phyloP scores from a whole-genome alignment of 2,888 invertebrate species.

The Aleiodes leptofemur region DNA sequence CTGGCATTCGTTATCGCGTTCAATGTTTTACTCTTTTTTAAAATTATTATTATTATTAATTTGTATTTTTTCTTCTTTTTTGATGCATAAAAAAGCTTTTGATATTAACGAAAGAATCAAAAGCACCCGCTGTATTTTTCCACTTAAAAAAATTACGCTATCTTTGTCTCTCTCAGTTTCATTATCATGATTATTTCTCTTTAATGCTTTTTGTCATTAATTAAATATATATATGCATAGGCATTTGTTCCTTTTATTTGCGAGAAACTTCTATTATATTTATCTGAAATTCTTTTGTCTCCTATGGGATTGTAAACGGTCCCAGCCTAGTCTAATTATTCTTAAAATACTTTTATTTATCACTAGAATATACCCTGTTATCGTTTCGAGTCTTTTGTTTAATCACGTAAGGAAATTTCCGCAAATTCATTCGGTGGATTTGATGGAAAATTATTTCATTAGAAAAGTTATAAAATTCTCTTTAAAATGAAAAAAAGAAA shows the following conservation, averaged over 20 bases:
- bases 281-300: neutral
- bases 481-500: too few relatives aligned
- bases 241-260: neutral
- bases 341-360: slow-evolving; percentile 11
- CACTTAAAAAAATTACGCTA: slow-evolving; percentile 30
- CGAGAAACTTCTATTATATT: neutral
- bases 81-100: slow-evolving; percentile 10
- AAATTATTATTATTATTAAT: neutral
- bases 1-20: slow-evolving; percentile 31
- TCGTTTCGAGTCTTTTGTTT: slow-evolving; percentile 27
- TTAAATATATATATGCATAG: neutral
- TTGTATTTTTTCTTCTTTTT: slow-evolving; percentile 21
- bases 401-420: slow-evolving; percentile 4
- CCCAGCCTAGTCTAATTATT: slow-evolving; percentile 42
- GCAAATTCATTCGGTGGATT: neutral
- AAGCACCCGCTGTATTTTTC: slow-evolving; percentile 11
- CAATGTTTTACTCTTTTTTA: slow-evolving; percentile 6
- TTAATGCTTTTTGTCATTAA: slow-evolving; percentile 19
- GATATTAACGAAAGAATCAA: slow-evolving; percentile 28
- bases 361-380: slow-evolving; percentile 49
- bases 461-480: too few relatives aligned
- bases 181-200: slow-evolving; percentile 18
- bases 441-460: neutral
- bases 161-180: slow-evolving; percentile 34
- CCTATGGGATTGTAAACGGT: slow-evolving; percentile 49